phyloP scores from a whole-genome alignment of 2,797 vertebrate genomes.

The Philypnodon macrostomus region DNA sequence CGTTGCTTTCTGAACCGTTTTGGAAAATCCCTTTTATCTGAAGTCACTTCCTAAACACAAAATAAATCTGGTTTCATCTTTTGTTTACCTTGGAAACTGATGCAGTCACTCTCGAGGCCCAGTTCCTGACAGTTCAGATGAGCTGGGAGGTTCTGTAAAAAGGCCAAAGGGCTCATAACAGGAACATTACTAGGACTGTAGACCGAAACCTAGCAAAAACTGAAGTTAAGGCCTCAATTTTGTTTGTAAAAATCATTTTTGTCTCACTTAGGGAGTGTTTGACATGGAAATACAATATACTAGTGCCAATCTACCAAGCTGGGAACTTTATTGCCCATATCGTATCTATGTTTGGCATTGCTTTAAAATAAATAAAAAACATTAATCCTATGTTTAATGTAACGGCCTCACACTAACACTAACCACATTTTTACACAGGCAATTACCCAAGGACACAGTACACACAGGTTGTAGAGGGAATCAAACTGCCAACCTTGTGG shows the following conservation, averaged over 20 bases:
- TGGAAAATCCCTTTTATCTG: no score
- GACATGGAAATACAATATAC: neutral
- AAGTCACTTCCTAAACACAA: neutral
- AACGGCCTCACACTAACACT: no score
- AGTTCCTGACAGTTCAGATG: slow-evolving; percentile 60
- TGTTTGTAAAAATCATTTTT: neutral
- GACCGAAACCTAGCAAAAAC: slow-evolving; percentile 64
- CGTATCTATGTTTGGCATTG: no score
- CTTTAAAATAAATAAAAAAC: no score
- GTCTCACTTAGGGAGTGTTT: neutral
- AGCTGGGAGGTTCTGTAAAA: slow-evolving; percentile 63
- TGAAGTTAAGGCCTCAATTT: slow-evolving; percentile 55
- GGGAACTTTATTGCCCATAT: no score
- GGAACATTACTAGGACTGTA: slow-evolving; percentile 74
- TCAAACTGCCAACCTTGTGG: no score
- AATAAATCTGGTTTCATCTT: slow-evolving; percentile 9
- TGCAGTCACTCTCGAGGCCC: slow-evolving; percentile 44
- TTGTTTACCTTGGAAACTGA: slow-evolving; percentile 52
- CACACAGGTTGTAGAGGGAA: no score
- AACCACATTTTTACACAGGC: no score
- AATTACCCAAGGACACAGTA: no score
- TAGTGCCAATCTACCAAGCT: no score
- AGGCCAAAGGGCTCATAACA: slow-evolving; percentile 47
- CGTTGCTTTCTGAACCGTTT: no score
- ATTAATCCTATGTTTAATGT: no score